phyloP scores from a whole-genome alignment of 2,113 vertebrate genomes.

The Datnioides undecimradiatus region DNA sequence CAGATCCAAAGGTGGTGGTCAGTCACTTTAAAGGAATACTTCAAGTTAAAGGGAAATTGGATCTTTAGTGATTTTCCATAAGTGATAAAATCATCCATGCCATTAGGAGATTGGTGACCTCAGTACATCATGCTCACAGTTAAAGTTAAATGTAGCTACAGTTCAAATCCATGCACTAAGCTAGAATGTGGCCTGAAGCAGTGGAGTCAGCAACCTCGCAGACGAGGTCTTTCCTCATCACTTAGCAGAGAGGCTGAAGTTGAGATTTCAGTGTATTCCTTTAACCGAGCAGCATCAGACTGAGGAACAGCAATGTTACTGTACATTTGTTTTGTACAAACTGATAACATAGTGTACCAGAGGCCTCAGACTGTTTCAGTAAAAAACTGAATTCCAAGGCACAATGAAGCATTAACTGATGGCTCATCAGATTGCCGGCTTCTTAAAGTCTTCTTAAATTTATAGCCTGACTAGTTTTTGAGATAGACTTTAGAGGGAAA shows the following conservation, averaged over 20 bases:
- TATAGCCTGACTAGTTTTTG: too few species aligned
- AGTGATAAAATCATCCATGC: constrained; percentile 46
- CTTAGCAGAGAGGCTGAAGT: constrained; percentile 7
- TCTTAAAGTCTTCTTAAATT: neutral
- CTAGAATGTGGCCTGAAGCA: neutral
- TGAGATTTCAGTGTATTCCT: constrained; percentile 39
- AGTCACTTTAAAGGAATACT: constrained; percentile 45
- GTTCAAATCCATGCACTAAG: neutral
- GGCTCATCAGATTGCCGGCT: neutral
- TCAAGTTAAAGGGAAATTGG: neutral
- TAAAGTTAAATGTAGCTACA: neutral
- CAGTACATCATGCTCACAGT: neutral
- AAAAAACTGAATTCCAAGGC: constrained; percentile 9
- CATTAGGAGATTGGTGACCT: neutral
- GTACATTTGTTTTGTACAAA: constrained; percentile 44
- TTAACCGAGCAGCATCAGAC: constrained; percentile 39
- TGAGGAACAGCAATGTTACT: constrained; percentile 22
- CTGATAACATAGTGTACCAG: neutral
- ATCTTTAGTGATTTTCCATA: neutral
- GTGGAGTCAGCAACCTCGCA: neutral
- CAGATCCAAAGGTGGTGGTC: neutral
- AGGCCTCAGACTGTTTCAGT: constrained; percentile 5
- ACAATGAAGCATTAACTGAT: neutral
- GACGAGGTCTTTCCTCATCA: constrained; percentile 33
- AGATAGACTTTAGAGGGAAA: too few species aligned